Conservation (phyloP, 2,797 vertebrate species). For the Antrozous pallidus region DNA sequence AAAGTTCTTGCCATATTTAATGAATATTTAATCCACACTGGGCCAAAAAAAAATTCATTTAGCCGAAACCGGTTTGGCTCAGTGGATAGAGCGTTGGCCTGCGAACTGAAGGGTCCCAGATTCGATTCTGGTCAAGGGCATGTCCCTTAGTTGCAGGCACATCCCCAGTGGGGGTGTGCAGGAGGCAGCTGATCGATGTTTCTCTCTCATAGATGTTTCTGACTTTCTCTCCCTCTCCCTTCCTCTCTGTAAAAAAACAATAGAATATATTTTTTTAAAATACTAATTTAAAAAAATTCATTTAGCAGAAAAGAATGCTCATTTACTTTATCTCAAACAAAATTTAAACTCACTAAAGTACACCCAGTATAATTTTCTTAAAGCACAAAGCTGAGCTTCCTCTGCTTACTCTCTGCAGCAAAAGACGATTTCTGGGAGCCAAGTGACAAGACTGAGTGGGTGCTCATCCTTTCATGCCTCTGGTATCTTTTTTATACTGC, state of each 20-base stretch:
- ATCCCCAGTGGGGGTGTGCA: too few species aligned
- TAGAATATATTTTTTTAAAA: too few species aligned
- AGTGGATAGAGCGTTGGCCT: too few species aligned
- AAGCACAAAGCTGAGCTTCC: neutral
- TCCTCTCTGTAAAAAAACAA: too few species aligned
- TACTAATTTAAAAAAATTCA: neutral
- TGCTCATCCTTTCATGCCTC: neutral
- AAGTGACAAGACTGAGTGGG: neutral
- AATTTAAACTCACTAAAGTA: neutral
- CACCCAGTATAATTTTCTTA: neutral
- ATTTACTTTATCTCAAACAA: neutral
- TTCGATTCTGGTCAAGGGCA: too few species aligned
- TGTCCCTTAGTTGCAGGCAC: too few species aligned
- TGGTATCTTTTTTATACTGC: neutral
- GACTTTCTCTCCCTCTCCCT: too few species aligned
- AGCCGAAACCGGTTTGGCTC: too few species aligned
- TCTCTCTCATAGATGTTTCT: too few species aligned
- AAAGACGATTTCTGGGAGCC: neutral
- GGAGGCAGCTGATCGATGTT: too few species aligned
- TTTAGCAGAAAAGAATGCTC: neutral
- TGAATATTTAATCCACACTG: neutral
- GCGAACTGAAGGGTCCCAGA: too few species aligned
- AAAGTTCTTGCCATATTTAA: slow-evolving; percentile 3
- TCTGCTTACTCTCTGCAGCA: neutral
- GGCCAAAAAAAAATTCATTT: neutral